These are phyloP conservation scores for Lepidurus packardi DNA, from an alignment of 1,140 invertebrate species.

Conservation along the genomic window DNA sequence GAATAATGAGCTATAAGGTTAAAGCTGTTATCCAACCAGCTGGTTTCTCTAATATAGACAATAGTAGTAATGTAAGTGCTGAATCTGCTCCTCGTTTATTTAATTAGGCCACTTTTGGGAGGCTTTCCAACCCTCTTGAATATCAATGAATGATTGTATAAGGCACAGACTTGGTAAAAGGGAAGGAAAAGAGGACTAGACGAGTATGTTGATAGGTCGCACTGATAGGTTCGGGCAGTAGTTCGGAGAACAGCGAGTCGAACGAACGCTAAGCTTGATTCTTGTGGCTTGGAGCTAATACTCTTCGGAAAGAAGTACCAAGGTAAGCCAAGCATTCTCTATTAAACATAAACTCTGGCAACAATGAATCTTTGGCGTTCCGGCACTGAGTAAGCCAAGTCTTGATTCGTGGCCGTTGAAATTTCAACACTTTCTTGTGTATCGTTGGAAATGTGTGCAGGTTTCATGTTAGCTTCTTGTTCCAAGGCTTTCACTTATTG, in stretches of 20 bases:
- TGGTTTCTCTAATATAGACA: background rate
- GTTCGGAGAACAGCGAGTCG: constrained; percentile 20
- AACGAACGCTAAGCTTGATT: background rate
- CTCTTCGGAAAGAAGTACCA: background rate
- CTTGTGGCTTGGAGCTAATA: background rate
- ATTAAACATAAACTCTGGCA: background rate
- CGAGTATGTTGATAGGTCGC: constrained; percentile 21
- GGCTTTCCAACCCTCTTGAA: constrained; percentile 9
- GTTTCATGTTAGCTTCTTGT: constrained; percentile 3
- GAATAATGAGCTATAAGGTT: background rate
- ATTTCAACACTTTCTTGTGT: background rate
- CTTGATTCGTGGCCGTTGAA: background rate
- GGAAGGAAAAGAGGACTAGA: constrained; percentile 10
- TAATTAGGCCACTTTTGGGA: constrained; percentile 19
- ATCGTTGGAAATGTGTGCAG: constrained; percentile 18
- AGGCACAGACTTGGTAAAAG: constrained; percentile 21
- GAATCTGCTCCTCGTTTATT: background rate
- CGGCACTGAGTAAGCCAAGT: too few species aligned
- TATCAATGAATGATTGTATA: constrained; percentile 19
- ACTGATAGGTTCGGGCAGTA: constrained; percentile 18
- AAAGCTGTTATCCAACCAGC: background rate
- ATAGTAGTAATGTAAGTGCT: background rate
- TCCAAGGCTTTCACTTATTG: background rate
- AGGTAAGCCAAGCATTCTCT: background rate
- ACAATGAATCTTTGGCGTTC: too few species aligned